Evolutionary conservation across 2,888 invertebrate species (phyloP).

Genomic region (Phengaris arion): DNA sequence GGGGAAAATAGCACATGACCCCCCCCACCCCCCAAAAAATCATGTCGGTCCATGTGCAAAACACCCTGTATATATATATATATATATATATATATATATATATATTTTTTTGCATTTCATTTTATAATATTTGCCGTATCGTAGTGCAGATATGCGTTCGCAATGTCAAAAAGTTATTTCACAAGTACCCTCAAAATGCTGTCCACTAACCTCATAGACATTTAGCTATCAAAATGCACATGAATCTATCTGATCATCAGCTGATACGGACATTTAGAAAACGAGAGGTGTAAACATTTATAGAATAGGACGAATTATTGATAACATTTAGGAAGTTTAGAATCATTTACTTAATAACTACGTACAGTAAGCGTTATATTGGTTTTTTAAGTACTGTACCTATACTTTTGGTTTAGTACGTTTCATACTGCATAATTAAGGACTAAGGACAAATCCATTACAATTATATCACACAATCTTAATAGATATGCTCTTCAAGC

Average conservation of each 20-base stretch:
- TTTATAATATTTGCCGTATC: not conserved
- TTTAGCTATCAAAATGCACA: constrained; percentile 23
- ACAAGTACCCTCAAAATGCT: constrained; percentile 29
- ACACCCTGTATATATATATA: too few relatives aligned
- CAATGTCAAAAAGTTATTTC: not conserved
- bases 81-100: too few relatives aligned
- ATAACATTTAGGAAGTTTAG: constrained; percentile 55
- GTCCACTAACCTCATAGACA: constrained; percentile 30
- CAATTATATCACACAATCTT: constrained; percentile 78
- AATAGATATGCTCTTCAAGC: constrained; percentile 77
- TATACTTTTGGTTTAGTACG: constrained; percentile 64
- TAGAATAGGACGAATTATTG: constrained; percentile 58
- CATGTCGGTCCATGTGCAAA: too few relatives aligned
- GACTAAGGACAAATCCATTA: constrained; percentile 68
- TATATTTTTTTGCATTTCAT: not conserved
- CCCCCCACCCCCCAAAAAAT: too few relatives aligned
- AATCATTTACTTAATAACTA: constrained; percentile 52
- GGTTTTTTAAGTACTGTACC: constrained; percentile 66
- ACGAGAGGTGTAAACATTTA: constrained; percentile 38
- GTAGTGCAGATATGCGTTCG: constrained; percentile 6
- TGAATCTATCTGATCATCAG: constrained; percentile 25
- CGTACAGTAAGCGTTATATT: constrained; percentile 59
- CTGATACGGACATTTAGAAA: constrained; percentile 41
- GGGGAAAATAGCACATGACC: too few relatives aligned
- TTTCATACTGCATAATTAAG: constrained; percentile 53